Evolutionary conservation across 2,888 invertebrate genomes (phyloP), one percentile per base, ranked within the genome.

Genomic region (Mythimna pallens): DNA sequence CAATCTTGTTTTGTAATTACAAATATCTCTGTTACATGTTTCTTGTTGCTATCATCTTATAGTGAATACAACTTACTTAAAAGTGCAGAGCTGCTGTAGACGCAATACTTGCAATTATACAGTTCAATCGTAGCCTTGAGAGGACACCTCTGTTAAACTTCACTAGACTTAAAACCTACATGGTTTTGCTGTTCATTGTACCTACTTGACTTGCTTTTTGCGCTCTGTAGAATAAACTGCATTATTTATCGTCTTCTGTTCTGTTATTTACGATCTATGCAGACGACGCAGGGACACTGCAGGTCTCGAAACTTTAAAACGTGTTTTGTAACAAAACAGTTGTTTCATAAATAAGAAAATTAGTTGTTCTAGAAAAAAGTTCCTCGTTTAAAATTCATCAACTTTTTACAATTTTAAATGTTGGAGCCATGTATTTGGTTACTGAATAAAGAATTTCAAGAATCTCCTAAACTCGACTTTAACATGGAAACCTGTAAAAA

Each of bases 251-350:
- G 65, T 54, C 58, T 52, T 52, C 61, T 76, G 70, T 70, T 69
- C 66, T 70, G 59, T 86, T 76, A 71, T 81, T 76, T 78, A 82
- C 55, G 73, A 55, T 20, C n/a, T 54, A 65, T 70, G 67, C 68
- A 52, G 54, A 58, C 57, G 55, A 55, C 54, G 61, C 62, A 80
- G 30, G 67, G 17, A 55, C 22, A 54, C 30, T 72, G 73, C 73
- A 58, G 34, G 43, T 22, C 55, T 30, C 43, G 22, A 47, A 54
- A 65, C 50, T 57, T 54, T 10, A 20, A 4, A 58, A 61, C 34
- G 64, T 30, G 63, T 58, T 82, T 63, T 54, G 7, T 0, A 47
- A 40, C 40, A 43, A 54, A 14, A 63, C 50, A 30, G 25, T 54
- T 25, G 25, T 40, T 58, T 36, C 14, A 3, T 78, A 30, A 70